A percentile compares a stretch with the other conserved stretches of the same genome.
phyloP scores from a whole-genome alignment of 2,113 vertebrate genomes.

The Hypocryptadius cinnamomeus region DNA sequence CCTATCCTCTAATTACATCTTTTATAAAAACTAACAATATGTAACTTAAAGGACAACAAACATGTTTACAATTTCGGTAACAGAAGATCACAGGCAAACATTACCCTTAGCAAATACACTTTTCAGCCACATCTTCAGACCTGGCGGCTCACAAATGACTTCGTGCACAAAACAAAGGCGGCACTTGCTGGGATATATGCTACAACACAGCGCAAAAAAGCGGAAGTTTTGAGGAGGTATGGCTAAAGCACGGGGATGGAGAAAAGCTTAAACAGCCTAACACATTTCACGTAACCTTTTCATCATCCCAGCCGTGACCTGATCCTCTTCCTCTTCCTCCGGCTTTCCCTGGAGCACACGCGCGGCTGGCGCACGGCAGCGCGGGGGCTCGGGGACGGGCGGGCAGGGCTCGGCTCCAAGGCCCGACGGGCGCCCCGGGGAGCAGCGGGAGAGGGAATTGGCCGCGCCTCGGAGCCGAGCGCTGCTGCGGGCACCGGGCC shows the following conservation, averaged over 20 bases:
- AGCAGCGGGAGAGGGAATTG: background rate
- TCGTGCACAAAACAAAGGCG: background rate
- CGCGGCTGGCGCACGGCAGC: background rate
- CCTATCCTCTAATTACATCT: background rate
- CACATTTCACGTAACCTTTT: background rate
- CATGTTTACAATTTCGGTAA: fast-evolving
- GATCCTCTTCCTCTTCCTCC: background rate
- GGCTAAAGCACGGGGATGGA: background rate
- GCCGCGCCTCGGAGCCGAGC: background rate
- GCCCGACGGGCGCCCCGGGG: background rate
- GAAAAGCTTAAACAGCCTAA: background rate
- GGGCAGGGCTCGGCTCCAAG: background rate
- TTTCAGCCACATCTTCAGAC: background rate
- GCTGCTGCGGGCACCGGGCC: no score
- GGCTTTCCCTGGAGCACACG: background rate
- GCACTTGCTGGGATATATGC: fast-evolving
- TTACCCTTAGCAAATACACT: fast-evolving
- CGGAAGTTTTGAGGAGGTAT: background rate
- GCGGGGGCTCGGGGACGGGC: background rate
- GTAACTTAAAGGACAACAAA: background rate
- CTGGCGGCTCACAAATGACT: background rate
- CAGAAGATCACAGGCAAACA: background rate
- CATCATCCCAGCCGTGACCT: background rate
- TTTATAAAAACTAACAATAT: background rate
- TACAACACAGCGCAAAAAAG: no score